phyloP scores from a whole-genome alignment of 2,797 vertebrate genomes.

The Champsocephalus gunnari region DNA sequence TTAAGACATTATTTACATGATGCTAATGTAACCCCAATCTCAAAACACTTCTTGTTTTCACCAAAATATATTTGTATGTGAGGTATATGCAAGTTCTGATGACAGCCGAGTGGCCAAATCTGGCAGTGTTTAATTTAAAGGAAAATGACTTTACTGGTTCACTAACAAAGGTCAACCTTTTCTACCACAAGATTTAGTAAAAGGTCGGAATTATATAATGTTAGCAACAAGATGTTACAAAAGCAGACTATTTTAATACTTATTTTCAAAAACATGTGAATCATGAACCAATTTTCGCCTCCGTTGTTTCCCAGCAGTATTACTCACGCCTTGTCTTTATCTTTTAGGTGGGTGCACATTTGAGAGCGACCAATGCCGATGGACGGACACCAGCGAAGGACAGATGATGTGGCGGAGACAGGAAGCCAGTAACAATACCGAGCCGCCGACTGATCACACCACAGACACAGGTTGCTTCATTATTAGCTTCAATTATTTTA shows the following conservation, averaged over 20 bases:
- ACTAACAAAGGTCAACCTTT: neutral
- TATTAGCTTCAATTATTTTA: neutral
- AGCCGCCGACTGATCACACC: slow-evolving; percentile 79
- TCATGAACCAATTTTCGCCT: neutral
- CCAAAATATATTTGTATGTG: neutral
- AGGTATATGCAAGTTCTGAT: neutral
- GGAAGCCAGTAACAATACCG: slow-evolving; percentile 68
- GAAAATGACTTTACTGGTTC: neutral
- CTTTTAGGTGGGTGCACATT: slow-evolving; percentile 82
- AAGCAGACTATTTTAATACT: neutral
- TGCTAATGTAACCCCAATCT: neutral
- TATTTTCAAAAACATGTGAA: neutral
- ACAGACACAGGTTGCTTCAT: slow-evolving; percentile 72
- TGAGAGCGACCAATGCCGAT: slow-evolving; percentile 78
- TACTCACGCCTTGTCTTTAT: slow-evolving; percentile 2
- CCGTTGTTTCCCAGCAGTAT: slow-evolving; percentile 1
- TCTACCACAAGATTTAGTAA: neutral
- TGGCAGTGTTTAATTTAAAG: neutral
- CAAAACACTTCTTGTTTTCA: neutral
- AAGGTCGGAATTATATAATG: neutral
- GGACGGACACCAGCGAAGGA: slow-evolving; percentile 75
- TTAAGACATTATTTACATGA: neutral
- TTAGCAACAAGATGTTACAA: neutral
- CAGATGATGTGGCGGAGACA: slow-evolving; percentile 77
- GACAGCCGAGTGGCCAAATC: neutral